These are phyloP conservation scores for Drosophila monieri DNA, from an alignment of 2,888 invertebrate species.

Conservation along the genomic window DNA sequence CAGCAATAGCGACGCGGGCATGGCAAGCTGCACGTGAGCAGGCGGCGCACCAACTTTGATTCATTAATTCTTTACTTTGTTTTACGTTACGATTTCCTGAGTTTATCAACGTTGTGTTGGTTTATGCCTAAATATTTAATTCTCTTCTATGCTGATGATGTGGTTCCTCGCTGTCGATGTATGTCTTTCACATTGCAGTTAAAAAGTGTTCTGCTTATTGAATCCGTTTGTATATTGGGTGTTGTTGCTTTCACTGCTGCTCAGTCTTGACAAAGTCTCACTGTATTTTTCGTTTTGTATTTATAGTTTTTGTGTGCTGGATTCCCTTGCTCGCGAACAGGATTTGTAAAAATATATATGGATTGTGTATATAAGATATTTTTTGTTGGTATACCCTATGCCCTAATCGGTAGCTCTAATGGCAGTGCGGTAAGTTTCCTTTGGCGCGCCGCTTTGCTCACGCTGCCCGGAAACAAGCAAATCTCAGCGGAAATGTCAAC, in stretches of 20 bases:
- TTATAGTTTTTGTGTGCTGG: slow-evolving; percentile 49
- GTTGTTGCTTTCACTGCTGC: slow-evolving; percentile 57
- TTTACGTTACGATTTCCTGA: slow-evolving; percentile 67
- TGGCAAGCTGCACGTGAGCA: slow-evolving; percentile 50
- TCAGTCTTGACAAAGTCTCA: slow-evolving; percentile 75
- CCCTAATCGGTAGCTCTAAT: slow-evolving; percentile 63
- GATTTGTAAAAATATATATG: slow-evolving; percentile 62
- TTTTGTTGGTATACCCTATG: slow-evolving; percentile 40
- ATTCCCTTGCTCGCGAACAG: slow-evolving; percentile 49
- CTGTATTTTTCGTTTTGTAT: slow-evolving; percentile 32
- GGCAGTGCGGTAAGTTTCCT: slow-evolving; percentile 62
- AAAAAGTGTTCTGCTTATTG: slow-evolving; percentile 38
- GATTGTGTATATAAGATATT: slow-evolving; percentile 30
- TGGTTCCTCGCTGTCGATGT: slow-evolving; percentile 15
- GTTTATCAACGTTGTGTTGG: slow-evolving; percentile 44
- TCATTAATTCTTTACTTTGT: slow-evolving; percentile 32
- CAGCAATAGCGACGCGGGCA: slow-evolving; percentile 35
- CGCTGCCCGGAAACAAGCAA: slow-evolving; percentile 39
- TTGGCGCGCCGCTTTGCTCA: slow-evolving; percentile 61
- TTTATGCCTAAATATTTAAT: slow-evolving; percentile 29
- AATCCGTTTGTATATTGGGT: slow-evolving; percentile 26
- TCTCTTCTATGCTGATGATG: slow-evolving; percentile 28
- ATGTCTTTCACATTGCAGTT: slow-evolving; percentile 43
- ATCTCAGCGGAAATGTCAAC: slow-evolving; percentile 65
- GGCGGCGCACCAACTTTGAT: slow-evolving; percentile 57